Evolutionary conservation across 2,113 vertebrate genomes (phyloP).

Genomic region (Upupa epops): DNA sequence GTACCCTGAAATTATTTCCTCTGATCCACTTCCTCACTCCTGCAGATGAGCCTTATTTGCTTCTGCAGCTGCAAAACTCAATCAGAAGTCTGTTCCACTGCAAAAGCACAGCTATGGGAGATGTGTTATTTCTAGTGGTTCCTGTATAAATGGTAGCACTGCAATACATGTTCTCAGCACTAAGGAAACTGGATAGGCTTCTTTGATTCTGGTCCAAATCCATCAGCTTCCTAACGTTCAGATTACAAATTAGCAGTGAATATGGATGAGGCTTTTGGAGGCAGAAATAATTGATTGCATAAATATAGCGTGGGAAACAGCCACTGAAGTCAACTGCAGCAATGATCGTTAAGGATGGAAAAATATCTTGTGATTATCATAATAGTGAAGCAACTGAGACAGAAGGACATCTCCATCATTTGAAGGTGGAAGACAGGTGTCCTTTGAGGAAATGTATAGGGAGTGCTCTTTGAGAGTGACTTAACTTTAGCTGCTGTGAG

Average conservation of each 20-base stretch:
- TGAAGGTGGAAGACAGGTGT: background rate
- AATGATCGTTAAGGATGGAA: background rate
- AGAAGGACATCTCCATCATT: background rate
- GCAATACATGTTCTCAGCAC: background rate
- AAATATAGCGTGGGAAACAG: background rate
- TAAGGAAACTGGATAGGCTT: background rate
- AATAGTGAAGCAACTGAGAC: background rate
- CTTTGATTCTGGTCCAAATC: background rate
- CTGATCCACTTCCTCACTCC: background rate
- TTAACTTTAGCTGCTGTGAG: background rate
- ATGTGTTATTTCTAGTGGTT: background rate
- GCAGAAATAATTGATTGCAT: background rate
- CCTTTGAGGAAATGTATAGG: background rate
- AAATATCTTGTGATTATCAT: background rate
- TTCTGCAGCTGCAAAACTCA: conserved; percentile 32
- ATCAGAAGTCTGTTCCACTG: background rate
- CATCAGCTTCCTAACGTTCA: background rate
- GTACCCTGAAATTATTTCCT: background rate
- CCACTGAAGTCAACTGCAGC: background rate
- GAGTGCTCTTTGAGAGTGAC: background rate
- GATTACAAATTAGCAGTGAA: background rate
- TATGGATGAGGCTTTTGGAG: background rate
- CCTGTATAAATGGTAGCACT: background rate
- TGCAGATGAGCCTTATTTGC: background rate
- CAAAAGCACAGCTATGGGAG: background rate